Base-by-base conservation (phyloP, 1,140 invertebrate species). In the Agrilus planipennis region DNA sequence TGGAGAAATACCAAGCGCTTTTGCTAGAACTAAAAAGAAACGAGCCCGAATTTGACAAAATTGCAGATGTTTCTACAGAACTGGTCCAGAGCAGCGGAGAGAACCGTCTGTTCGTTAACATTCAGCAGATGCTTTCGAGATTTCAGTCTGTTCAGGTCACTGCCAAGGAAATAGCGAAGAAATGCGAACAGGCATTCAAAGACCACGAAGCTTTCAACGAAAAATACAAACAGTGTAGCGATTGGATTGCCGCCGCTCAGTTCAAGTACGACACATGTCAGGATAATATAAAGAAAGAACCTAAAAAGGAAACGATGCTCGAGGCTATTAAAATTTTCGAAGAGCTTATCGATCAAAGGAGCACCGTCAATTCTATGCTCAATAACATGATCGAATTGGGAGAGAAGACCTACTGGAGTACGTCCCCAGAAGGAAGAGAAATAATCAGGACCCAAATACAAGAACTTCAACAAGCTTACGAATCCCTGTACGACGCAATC, bases 61-160 rank as follows among this genome's bases (percentile, higher is more conserved):
- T 93, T 58, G 81, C 77, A 45, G 88, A 92, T 55, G 79, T 90
- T 49, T 86, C 85, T 11, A 84, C 86, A 23, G 89, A 93, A 49
- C 63, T 94, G 15, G 77, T 87, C 42, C 84, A 90, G 55, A 81
- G 74, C 32, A 89, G 85, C 42, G 86, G 87, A 19, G 90, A 95
- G 61, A 81, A 81, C 3, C 75, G 88, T 55, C 84, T 94, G 29
- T 85, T 88, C n/a, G 84, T 87, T 17, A 89, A 82, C 60, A 76
- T 92, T 14, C 89, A 94, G 55, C 91, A 94, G 66, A 80, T 95
- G 9, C 84, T 82, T 0, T 89, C 89, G 3, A 68, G 90, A 44
- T 95, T 93, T 67, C 87, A 94, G 60, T 84, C 88, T 0, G 79
- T 95, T 31, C 84, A 92, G 60, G 75, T 77, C 1, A 90, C 88